phyloP scores from a whole-genome alignment of 2,888 invertebrate species.

The Seira ritae region DNA sequence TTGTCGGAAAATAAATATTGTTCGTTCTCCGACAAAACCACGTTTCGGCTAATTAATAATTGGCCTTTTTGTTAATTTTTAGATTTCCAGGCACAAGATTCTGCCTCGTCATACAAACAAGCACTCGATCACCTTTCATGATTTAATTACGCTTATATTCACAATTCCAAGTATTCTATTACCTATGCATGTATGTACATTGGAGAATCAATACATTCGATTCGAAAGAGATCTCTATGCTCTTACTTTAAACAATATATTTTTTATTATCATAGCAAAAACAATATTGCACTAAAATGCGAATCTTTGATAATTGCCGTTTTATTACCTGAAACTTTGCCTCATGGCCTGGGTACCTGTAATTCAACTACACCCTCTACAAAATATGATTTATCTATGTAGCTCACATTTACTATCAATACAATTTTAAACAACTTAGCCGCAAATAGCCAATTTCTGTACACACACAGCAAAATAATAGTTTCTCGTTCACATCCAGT shows the following conservation, averaged over 20 bases:
- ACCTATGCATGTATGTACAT: no score
- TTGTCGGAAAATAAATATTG: background rate
- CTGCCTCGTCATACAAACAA: no score
- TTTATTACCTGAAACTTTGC: background rate
- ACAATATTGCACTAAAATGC: background rate
- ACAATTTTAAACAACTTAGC: no score
- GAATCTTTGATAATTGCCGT: background rate
- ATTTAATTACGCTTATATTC: background rate
- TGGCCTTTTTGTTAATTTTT: no score
- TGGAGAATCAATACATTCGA: no score
- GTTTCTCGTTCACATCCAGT: no score
- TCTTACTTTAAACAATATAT: slow-evolving; percentile 21
- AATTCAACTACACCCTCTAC: background rate
- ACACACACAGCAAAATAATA: no score
- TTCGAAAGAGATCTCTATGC: slow-evolving; percentile 31
- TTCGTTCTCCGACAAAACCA: background rate
- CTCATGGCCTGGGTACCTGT: background rate
- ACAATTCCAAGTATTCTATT: background rate
- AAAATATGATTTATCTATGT: background rate
- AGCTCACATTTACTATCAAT: background rate
- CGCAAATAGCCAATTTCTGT: no score
- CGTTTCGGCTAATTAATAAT: background rate
- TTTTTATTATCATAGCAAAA: background rate
- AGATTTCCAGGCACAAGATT: no score
- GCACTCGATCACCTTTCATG: background rate